Base-by-base conservation (phyloP, 2,888 invertebrate species). In the Agapostemon virescens region DNA sequence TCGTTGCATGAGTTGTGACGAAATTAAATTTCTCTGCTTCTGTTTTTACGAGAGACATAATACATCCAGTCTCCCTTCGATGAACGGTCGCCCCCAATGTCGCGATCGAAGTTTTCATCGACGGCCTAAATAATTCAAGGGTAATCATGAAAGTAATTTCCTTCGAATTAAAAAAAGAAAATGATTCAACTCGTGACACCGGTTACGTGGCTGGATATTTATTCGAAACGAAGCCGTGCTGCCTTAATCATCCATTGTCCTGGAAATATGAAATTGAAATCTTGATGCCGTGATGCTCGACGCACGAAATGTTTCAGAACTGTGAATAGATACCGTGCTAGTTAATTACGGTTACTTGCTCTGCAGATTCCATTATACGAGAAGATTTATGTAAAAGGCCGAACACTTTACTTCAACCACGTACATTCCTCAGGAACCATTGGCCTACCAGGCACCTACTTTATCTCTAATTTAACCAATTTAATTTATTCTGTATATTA, bases 21-120 rank as follows among this genome's bases (percentile, higher is more conserved):
- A 23, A 74, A 71, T 79, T 42, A 79, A 79, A 79, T 70, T 81
- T 69, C 69, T 58, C 49, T 11, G 26, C 36, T 52, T 38, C 45
- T 38, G 67, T 74, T 70, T 74, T 70, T 74, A 74, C 80, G 70
- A 45, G 26, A 2, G 63, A n/a, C 36, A 15, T 64, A 38, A 38
- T 64, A 23, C n/a, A 2, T 6, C 49, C 13, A 6, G 11, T n/a
- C 49, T n/a, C n/a, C 30, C 36, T 13, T 5, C 38, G 20, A 64
- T 6, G 64, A 15, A 64, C 63, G 36, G 11, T n/a, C 33, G 61
- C 33, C 3, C n/a, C 1, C 33, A 33, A 20, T 4, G 63, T 4
- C 33, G 61, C 61, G 30, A 36, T 63, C 33, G 63, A 36, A 20
- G 11, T 36, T 63, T 4, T 5, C 33, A n/a, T 36, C 9, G n/a